These are phyloP conservation scores for Cichlasoma orientale DNA, from an alignment of 2,797 vertebrate species.

Conservation along the genomic window DNA sequence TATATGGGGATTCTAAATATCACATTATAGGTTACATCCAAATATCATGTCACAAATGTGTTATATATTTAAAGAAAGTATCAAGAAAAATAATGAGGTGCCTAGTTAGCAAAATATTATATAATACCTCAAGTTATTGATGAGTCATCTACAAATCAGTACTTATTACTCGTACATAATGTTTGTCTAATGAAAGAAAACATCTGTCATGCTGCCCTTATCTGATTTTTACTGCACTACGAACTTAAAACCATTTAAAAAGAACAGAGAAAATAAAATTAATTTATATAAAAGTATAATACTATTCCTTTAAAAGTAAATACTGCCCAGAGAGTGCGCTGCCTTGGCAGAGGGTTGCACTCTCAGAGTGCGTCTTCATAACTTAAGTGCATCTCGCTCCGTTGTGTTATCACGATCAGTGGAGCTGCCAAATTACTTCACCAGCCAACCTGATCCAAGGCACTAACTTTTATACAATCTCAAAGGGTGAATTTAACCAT, in stretches of 20 bases:
- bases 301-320: too few relatives aligned
- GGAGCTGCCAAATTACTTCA: neutral
- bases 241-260: too few relatives aligned
- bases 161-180: too few relatives aligned
- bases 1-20: neutral
- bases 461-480: neutral
- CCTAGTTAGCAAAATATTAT: neutral
- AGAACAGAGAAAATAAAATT: too few relatives aligned
- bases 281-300: too few relatives aligned
- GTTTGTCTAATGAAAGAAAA: neutral
- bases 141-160: fast-evolving
- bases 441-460: neutral
- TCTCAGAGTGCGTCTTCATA: neutral
- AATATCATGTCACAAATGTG: neutral
- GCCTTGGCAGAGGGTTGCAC: neutral
- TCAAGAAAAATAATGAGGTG: neutral
- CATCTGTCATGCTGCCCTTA: neutral
- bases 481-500: neutral
- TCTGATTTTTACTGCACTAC: neutral
- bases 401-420: too few relatives aligned
- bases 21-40: neutral
- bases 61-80: neutral
- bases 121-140: neutral
- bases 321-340: too few relatives aligned
- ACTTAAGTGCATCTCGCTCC: too few relatives aligned